Base-by-base conservation (phyloP, 2,888 invertebrate species). In the Panzeria rudis region DNA sequence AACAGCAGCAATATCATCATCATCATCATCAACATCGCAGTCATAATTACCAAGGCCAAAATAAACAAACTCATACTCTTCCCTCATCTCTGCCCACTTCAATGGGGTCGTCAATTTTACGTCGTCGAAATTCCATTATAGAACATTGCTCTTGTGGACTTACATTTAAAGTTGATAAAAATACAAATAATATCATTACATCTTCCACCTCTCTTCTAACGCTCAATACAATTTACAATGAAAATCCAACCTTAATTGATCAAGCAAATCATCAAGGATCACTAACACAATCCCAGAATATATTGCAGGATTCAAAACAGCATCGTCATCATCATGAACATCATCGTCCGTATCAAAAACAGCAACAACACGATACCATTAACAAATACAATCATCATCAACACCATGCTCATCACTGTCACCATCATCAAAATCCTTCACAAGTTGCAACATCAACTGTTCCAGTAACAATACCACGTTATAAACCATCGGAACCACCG, bases 61-160 rank as follows among this genome's bases (percentile, higher is more conserved):
- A 76, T 23, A 82, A 85, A 52, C 84, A 84, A 50, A 56, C 52
- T n/a, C 72, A 78, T 29, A 83, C 83, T 9, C 11, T 86, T 64
- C 80, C 86, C 2, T 78, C 83, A 3, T 81, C 86, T 8, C 56
- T 83, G 9, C 72, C 86, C 20, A 75, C 77, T 44, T 77, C 86
- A 8, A 64, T 76, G 47, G 80, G 69, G 9, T 25, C 73, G 5
- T 59, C 72, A 1, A 59, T 66, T 32, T 41, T 75, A 15, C 68
- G 69, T 17, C 38, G 87, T 17, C 38, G 87, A 38, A 86, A 88
- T 5, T 69, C 82, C 13, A 87, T 88, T 25, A 87, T 91, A 54
- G 91, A 91, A 81, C 91, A 91, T 61, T 91, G 91, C 62, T 91
- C 91, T 25, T 91, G 91, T 69, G 91, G 91, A 20, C 85, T 91